Base-by-base conservation (phyloP, 2,113 vertebrate genomes). In the Siphamia tubifer region DNA sequence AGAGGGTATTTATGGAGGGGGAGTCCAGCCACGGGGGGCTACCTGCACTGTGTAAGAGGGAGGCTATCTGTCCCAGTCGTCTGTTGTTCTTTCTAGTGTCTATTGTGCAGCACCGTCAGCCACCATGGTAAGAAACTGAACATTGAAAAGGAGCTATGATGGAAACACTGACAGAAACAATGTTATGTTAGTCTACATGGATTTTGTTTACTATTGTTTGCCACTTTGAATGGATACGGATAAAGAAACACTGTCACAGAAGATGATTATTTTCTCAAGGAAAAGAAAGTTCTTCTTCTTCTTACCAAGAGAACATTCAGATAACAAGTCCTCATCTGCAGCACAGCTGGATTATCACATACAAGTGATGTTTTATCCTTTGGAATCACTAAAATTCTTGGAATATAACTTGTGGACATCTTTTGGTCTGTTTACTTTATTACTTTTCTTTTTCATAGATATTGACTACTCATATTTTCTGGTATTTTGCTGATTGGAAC, bases 121-220 rank as follows among this genome's bases (percentile, higher is more conserved):
- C 74, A 35, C 60, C 85, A 91, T 91, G 87, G 87, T 87, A 90
- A 91, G 89, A 74, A 57, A 28, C 17, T 6, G 13, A 51, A 54
- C 42, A 16, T 16, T 15, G 15, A 36, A 4, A 53, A 30, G 44
- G 45, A 51, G 25, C 16, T 23, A n/a, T 27, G 36, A 12, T 13
- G 39, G 13, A 15, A 43, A 44, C 1, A 13, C 24, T 9, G 19
- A 36, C 13, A 13, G 62, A 54, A 44, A 20, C 10, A n/a, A 21
- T 8, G 20, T 62, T 57, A 7, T 42, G 20, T 21, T n/a, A 19
- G 7, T 62, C 45, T 54, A 20, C 45, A n/a, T 40, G 52, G 72
- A 64, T 60, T 66, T 64, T n/a, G 3, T 23, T 15, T 6, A 21
- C 5, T 19, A n/a, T 10, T 27, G 28, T 21, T 10, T 21, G 0